Conservation (phyloP, 2,888 invertebrate species). For the Caenorhabditis zanzibari region DNA sequence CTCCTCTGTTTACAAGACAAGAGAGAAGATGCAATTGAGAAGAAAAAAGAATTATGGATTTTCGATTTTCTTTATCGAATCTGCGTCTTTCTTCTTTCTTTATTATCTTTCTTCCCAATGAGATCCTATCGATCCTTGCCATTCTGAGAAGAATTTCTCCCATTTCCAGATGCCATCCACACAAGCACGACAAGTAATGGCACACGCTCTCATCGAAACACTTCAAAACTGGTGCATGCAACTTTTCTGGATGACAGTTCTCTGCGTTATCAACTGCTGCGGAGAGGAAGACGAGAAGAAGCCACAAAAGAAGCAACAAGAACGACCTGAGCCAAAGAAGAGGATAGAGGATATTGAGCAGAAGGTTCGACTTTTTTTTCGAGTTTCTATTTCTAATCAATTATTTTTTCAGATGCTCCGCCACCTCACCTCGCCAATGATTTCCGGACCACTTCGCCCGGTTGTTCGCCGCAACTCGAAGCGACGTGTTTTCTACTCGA, state of each 20-base stretch:
- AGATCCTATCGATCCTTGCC: background rate
- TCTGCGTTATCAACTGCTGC: slow-evolving; percentile 79
- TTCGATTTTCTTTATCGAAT: slow-evolving; percentile 3
- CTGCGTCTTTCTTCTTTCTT: background rate
- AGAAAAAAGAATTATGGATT: slow-evolving; percentile 4
- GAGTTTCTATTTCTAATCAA: background rate
- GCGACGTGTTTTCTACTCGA: slow-evolving; percentile 74
- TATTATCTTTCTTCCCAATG: background rate
- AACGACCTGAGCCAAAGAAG: slow-evolving; percentile 39
- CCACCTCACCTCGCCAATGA: slow-evolving; percentile 79
- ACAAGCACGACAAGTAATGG: slow-evolving; percentile 61
- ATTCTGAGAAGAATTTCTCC: background rate
- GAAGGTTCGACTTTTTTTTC: slow-evolving; percentile 59
- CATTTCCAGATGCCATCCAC: slow-evolving; percentile 46
- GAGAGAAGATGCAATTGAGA: background rate
- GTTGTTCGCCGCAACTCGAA: slow-evolving; percentile 64
- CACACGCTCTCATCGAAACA: slow-evolving; percentile 57
- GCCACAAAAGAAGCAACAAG: slow-evolving; percentile 19
- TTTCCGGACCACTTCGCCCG: slow-evolving; percentile 74
- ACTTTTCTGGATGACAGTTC: slow-evolving; percentile 81
- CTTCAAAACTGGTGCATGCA: slow-evolving; percentile 78
- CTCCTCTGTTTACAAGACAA: background rate
- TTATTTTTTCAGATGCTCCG: slow-evolving; percentile 77
- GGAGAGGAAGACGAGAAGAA: slow-evolving; percentile 70
- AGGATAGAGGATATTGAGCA: slow-evolving; percentile 70